These are phyloP conservation scores for Hypotaenidia philippensis DNA, from an alignment of 2,797 vertebrate genomes.

Conservation along the genomic window DNA sequence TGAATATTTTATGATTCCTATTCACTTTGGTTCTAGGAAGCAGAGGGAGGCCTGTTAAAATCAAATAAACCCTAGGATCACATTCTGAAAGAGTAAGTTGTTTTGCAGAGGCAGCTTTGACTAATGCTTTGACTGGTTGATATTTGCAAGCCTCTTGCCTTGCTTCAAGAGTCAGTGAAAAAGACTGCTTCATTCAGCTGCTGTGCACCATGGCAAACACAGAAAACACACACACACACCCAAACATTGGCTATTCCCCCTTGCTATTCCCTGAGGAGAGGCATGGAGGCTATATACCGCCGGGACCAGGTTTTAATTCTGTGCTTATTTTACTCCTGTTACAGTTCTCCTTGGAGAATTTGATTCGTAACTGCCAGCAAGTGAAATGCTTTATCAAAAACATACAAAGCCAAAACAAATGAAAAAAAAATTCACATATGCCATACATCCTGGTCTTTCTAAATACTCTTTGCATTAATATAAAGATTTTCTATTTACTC, in stretches of 20 bases:
- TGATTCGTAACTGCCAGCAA: slow-evolving; percentile 15
- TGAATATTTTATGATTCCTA: not conserved
- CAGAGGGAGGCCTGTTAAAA: not conserved
- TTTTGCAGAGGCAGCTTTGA: not conserved
- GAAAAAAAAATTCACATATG: not conserved
- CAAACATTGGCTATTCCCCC: not conserved
- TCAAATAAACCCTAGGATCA: not conserved
- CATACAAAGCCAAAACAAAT: not conserved
- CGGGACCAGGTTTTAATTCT: slow-evolving; percentile 8
- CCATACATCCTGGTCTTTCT: not conserved
- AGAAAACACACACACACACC: not conserved
- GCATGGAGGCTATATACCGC: not conserved
- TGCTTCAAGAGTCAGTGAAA: not conserved
- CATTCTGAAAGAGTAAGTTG: not conserved
- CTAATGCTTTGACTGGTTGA: not conserved
- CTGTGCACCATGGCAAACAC: not conserved
- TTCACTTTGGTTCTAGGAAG: not conserved
- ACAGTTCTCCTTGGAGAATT: slow-evolving; percentile 16
- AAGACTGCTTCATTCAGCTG: not conserved
- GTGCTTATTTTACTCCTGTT: not conserved
- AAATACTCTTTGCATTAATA: not conserved
- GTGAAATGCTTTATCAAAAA: slow-evolving; percentile 32
- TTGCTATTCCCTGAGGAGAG: not conserved
- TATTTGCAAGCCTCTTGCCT: not conserved
- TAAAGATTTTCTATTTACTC: not conserved